Conservation (phyloP, 2,113 vertebrate genomes). For the Platycercus adscitus region DNA sequence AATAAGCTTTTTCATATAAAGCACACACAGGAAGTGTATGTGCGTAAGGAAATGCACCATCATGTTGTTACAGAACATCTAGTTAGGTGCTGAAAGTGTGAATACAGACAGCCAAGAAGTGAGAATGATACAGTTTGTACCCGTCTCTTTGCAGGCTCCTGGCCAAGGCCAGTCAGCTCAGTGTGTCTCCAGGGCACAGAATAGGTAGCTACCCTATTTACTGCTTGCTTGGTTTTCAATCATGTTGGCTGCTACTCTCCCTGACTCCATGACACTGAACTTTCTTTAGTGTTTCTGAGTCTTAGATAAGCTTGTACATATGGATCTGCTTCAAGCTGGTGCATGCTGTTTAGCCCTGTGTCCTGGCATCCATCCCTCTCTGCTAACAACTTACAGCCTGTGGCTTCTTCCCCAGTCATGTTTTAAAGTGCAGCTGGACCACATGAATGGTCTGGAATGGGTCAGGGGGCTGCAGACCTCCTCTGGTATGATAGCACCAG, state of each 20-base stretch:
- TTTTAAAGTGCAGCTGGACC: not conserved
- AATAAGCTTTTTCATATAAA: not conserved
- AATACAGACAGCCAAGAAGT: not conserved
- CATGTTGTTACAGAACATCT: not conserved
- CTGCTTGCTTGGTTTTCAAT: conserved; percentile 39
- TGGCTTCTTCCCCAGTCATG: not conserved
- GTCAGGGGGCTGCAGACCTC: not conserved
- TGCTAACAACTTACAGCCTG: not conserved
- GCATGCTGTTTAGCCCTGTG: not conserved
- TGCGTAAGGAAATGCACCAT: not conserved
- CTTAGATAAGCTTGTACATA: not conserved
- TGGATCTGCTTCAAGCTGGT: not conserved
- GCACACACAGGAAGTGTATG: not conserved
- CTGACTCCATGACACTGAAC: not conserved
- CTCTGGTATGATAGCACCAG: not conserved
- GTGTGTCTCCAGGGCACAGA: not conserved
- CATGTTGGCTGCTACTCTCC: not conserved
- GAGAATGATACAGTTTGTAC: not conserved
- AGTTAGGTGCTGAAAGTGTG: not conserved
- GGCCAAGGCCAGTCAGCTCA: not conserved
- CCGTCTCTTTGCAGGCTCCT: not conserved
- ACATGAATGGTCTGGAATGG: not conserved
- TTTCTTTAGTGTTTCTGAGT: conserved; percentile 12
- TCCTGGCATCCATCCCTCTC: not conserved
- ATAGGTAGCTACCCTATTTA: not conserved